A percentile compares a stretch with the other conserved stretches of the same genome.
These are phyloP conservation scores for Meiosimyza platycephala DNA, from an alignment of 2,888 invertebrate species.

Conservation along the genomic window DNA sequence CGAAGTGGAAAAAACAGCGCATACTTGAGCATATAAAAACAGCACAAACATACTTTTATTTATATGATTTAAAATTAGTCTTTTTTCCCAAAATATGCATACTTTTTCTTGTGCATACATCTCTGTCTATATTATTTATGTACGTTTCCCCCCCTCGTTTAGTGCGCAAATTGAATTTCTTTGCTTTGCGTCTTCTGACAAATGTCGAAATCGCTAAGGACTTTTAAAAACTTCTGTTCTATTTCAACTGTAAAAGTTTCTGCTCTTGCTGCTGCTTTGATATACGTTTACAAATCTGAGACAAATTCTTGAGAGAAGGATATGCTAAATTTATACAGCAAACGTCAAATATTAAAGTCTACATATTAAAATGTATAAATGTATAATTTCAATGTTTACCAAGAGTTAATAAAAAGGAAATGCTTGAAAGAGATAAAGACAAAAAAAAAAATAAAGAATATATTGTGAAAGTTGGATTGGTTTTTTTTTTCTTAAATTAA, in stretches of 20 bases:
- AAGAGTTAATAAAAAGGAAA: background rate
- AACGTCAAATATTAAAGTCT: constrained; percentile 30
- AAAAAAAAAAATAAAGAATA: no score
- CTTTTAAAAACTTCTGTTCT: background rate
- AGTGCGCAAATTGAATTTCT: constrained; percentile 31
- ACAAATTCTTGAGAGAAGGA: background rate
- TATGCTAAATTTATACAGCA: constrained; percentile 1
- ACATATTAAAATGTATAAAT: constrained; percentile 2
- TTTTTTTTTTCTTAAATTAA: no score
- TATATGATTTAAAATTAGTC: no score
- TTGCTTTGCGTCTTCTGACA: background rate
- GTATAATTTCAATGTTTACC: constrained; percentile 8
- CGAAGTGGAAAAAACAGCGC: no score
- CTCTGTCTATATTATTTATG: background rate
- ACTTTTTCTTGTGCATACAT: background rate
- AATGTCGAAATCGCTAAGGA: background rate
- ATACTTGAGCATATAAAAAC: no score
- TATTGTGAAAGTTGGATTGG: no score
- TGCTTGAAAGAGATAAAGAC: background rate
- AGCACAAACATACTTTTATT: no score
- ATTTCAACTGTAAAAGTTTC: no score
- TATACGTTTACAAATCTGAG: no score
- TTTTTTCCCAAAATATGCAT: no score
- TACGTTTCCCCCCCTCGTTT: background rate
- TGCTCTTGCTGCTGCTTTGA: background rate